Evolutionary conservation across 1,140 invertebrate species (phyloP).

Genomic region (Parapsyche elsis): DNA sequence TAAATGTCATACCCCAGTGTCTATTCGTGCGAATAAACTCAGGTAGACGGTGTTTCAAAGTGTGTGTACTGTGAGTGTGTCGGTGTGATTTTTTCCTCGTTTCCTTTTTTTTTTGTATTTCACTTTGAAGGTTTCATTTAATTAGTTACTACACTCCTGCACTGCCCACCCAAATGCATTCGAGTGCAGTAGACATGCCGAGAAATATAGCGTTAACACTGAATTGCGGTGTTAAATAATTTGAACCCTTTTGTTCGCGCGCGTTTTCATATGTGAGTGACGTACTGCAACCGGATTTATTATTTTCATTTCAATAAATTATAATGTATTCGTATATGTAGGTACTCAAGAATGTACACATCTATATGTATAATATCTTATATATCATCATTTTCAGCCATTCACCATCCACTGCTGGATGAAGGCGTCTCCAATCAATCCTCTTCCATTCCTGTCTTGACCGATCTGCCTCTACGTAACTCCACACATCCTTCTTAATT

Average conservation of each 20-base stretch:
- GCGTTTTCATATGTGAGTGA: neutral
- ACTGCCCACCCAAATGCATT: neutral
- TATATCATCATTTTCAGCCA: too few relatives aligned
- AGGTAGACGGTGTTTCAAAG: neutral
- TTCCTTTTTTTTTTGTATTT: slow-evolving; percentile 17
- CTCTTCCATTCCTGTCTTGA: too few relatives aligned
- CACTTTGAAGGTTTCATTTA: slow-evolving; percentile 10
- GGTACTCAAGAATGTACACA: too few relatives aligned
- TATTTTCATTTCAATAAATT: neutral
- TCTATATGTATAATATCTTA: too few relatives aligned
- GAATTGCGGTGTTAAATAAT: slow-evolving; percentile 23
- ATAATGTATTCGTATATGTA: neutral
- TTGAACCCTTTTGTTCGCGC: slow-evolving; percentile 8
- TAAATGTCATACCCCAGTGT: neutral
- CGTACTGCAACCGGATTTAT: neutral
- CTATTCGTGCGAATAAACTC: neutral
- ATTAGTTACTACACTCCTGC: neutral
- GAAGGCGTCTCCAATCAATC: too few relatives aligned
- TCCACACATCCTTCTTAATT: too few relatives aligned
- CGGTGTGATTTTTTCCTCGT: neutral
- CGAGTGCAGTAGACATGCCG: neutral
- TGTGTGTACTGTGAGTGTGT: too few relatives aligned
- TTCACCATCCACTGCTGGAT: too few relatives aligned
- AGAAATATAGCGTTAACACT: slow-evolving; percentile 4
- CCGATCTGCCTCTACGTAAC: too few relatives aligned